Percentiles rank a stretch among this genome's conserved stretches.
phyloP scores from a whole-genome alignment of 2,113 vertebrate species.

The Patagioenas fasciata region DNA sequence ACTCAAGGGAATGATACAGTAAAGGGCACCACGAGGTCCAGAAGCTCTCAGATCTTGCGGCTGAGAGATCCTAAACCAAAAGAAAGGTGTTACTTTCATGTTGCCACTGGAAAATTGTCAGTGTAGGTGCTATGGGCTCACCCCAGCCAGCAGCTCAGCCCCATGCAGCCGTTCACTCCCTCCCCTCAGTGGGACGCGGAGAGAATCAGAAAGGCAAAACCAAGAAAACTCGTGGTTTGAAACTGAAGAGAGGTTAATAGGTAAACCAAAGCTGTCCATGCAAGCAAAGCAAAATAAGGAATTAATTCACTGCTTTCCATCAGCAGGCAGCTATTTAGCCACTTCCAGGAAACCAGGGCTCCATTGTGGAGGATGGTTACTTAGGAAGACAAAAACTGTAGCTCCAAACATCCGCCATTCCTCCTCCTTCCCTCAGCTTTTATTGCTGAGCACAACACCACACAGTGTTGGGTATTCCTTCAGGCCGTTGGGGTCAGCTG shows the following conservation, averaged over 20 bases:
- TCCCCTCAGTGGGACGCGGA: not conserved
- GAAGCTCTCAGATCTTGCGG: not conserved
- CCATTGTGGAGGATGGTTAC: not conserved
- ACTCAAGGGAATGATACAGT: not conserved
- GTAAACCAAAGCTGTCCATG: not conserved
- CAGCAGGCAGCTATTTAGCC: not conserved
- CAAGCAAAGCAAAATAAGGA: no score
- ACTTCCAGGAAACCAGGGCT: not conserved
- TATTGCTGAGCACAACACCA: not conserved
- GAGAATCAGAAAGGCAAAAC: not conserved
- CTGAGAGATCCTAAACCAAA: not conserved
- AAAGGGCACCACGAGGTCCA: not conserved
- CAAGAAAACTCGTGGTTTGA: not conserved
- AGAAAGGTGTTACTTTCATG: not conserved
- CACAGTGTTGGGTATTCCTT: not conserved
- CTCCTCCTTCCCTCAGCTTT: not conserved
- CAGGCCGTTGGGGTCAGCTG: not conserved
- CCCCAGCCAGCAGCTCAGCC: not conserved
- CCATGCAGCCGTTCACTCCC: not conserved
- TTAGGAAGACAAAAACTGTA: not conserved
- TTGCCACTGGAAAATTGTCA: not conserved
- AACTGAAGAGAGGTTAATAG: not conserved
- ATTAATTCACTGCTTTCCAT: no score
- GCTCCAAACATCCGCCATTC: not conserved
- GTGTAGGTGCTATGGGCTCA: not conserved